Conservation (phyloP, 2,797 vertebrate genomes). For the Bufotes viridis region DNA sequence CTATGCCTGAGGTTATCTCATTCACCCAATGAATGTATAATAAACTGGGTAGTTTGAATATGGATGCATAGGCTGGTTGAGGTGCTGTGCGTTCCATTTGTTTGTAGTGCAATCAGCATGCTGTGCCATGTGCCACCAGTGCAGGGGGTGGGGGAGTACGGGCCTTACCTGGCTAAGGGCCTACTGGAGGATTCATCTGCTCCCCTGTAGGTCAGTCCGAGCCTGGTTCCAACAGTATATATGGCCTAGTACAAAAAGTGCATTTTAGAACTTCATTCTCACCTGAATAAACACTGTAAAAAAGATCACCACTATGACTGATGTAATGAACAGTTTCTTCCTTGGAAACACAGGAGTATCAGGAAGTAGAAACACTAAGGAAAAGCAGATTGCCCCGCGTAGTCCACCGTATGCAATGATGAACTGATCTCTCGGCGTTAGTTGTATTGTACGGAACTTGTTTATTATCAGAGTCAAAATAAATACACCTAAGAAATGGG, state of each 20-base stretch:
- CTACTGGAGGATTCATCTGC: too few relatives aligned
- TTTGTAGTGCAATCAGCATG: too few relatives aligned
- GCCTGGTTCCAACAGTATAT: neutral
- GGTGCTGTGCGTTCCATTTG: too few relatives aligned
- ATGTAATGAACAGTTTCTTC: conserved; percentile 91
- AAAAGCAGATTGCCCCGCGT: conserved; percentile 93
- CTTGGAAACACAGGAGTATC: conserved; percentile 78
- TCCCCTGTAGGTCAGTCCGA: too few relatives aligned
- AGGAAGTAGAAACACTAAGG: conserved; percentile 92
- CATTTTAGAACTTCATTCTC: conserved; percentile 48
- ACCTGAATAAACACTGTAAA: conserved; percentile 98
- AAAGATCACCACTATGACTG: conserved; percentile 91
- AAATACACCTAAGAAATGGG: conserved; percentile 82
- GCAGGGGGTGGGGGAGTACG: too few relatives aligned
- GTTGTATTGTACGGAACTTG: conserved; percentile 91
- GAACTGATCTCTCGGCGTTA: conserved; percentile 96
- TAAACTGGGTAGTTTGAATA: too few relatives aligned
- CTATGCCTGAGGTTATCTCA: too few relatives aligned
- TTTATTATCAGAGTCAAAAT: conserved; percentile 95
- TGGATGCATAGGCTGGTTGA: too few relatives aligned
- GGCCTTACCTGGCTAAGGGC: too few relatives aligned
- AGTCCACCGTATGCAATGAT: conserved; percentile 94
- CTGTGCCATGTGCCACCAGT: too few relatives aligned
- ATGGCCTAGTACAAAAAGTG: too few relatives aligned
- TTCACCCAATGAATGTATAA: too few relatives aligned